phyloP scores from a whole-genome alignment of 2,797 vertebrate species.

The Bovichtus diacanthus region DNA sequence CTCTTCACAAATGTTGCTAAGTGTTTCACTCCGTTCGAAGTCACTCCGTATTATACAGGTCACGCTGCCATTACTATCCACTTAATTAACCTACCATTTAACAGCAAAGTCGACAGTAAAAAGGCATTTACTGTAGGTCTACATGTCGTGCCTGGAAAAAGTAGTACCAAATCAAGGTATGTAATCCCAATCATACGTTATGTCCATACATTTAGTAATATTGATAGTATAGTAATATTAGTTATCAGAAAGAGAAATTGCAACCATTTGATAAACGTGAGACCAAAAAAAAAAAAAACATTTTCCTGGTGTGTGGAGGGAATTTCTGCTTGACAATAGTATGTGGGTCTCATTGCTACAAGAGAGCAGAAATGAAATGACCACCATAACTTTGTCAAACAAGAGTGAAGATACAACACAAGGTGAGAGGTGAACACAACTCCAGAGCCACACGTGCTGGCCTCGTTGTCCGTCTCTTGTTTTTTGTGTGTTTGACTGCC shows the following conservation, averaged over 20 bases:
- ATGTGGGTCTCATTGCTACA: not conserved
- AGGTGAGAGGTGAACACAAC: not conserved
- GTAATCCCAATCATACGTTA: not conserved
- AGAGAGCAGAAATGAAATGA: constrained; percentile 1
- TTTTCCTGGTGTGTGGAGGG: not conserved
- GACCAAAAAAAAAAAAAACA: not conserved
- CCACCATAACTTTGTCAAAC: constrained; percentile 1
- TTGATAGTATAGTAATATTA: not conserved
- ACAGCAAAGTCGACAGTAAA: not conserved
- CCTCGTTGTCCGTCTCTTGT: not conserved
- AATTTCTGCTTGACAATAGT: not conserved
- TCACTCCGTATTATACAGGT: not conserved
- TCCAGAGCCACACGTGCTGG: not conserved
- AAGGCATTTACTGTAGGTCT: constrained; percentile 4
- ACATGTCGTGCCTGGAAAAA: not conserved
- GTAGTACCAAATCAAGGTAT: not conserved
- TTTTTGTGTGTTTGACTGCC: not conserved
- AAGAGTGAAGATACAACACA: constrained; percentile 2
- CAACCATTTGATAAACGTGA: not conserved
- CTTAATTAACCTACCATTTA: constrained; percentile 7
- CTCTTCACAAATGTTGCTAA: not conserved
- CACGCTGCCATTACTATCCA: not conserved
- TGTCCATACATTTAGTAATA: not conserved
- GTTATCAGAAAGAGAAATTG: not conserved
- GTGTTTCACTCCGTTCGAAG: not conserved